Percentiles rank a stretch among this genome's conserved stretches.
Conservation (phyloP, 1,140 invertebrate genomes). For the Anastrepha ludens region DNA sequence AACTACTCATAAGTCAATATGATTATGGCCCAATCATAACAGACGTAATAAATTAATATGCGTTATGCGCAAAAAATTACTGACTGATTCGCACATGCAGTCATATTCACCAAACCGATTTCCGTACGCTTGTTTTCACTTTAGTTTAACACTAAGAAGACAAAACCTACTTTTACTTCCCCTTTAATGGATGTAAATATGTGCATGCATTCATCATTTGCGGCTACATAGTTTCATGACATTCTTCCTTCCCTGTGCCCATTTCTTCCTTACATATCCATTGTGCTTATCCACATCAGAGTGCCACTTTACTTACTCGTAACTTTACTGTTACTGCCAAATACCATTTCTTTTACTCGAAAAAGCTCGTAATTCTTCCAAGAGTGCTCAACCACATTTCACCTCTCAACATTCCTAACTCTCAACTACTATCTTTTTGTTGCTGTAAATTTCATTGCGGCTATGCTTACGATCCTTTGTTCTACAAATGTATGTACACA, state of each 20-base stretch:
- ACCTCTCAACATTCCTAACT: not conserved
- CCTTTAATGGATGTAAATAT: not conserved
- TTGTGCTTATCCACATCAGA: conserved; percentile 23
- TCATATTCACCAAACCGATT: too few relatives aligned
- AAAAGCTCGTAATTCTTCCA: conserved; percentile 33
- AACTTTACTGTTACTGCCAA: conserved; percentile 7
- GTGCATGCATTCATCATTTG: conserved; percentile 20
- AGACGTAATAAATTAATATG: too few relatives aligned
- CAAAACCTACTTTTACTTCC: too few relatives aligned
- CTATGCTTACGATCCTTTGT: conserved; percentile 13
- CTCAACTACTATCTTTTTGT: not conserved
- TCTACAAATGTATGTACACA: not conserved
- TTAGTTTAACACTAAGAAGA: too few relatives aligned
- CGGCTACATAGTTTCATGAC: not conserved
- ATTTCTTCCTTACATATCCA: not conserved
- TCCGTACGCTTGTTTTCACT: too few relatives aligned
- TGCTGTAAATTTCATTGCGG: not conserved
- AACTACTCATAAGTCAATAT: too few relatives aligned
- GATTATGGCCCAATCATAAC: too few relatives aligned
- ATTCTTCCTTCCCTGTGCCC: not conserved
- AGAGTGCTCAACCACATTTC: conserved; percentile 25
- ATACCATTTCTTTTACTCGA: not conserved
- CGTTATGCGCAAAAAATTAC: too few relatives aligned
- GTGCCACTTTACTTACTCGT: conserved; percentile 17
- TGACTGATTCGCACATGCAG: too few relatives aligned